These are phyloP conservation scores for Eurois occulta DNA, from an alignment of 2,888 invertebrate genomes.

Conservation along the genomic window DNA sequence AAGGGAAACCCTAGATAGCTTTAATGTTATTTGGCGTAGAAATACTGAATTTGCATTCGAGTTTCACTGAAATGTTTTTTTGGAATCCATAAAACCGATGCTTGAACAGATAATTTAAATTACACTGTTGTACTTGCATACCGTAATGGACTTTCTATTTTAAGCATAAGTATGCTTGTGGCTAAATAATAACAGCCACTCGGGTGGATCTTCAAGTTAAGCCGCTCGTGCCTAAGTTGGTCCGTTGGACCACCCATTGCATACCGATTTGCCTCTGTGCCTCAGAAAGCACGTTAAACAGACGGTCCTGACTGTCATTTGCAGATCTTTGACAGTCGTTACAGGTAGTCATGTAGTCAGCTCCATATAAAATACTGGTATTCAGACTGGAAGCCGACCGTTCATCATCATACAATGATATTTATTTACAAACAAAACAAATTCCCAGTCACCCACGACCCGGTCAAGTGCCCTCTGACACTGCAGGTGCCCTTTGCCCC, in stretches of 20 bases:
- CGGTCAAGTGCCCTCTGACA: slow-evolving; percentile 42
- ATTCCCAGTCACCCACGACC: not conserved
- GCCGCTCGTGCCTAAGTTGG: no score
- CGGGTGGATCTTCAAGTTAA: no score
- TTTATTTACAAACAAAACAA: slow-evolving; percentile 1
- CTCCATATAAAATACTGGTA: no score
- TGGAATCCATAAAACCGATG: not conserved
- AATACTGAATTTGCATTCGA: not conserved
- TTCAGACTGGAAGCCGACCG: no score
- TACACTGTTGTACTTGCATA: not conserved
- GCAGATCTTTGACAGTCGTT: not conserved
- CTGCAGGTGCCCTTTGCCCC: slow-evolving; percentile 43
- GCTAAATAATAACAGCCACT: no score
- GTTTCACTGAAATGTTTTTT: not conserved
- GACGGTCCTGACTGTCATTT: no score
- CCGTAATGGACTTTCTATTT: not conserved
- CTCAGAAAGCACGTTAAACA: no score
- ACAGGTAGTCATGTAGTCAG: no score
- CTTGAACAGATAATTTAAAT: not conserved
- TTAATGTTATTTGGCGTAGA: not conserved
- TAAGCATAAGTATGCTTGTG: not conserved
- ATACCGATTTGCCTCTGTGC: no score
- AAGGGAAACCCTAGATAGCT: no score
- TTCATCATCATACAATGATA: not conserved
- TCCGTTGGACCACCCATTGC: no score